Base-by-base conservation (phyloP, 53 echinoderm and acorn worm species). In the Holothuria scabra region DNA sequence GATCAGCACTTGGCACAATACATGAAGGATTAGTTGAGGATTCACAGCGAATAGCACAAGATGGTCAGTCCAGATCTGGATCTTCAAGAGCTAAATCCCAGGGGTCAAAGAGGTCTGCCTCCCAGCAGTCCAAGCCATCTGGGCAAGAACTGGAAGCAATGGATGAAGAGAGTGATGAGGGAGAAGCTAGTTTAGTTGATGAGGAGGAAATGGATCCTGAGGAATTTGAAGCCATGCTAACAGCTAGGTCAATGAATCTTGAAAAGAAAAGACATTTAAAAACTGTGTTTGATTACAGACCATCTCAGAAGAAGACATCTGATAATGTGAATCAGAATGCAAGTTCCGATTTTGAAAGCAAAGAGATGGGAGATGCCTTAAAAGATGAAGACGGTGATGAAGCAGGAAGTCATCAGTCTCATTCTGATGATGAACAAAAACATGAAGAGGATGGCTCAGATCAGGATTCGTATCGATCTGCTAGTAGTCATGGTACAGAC, bases 291-390 rank as follows among this genome's bases (percentile, higher is more conserved):
- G 93, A 93, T 68, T 96, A 96, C 84, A 83, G 93, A 2, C 63
- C 78, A 31, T 29, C 81, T 31, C 13, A 41, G 18, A 79, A 52
- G 64, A 20, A 74, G 13, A 34, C 24, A 49, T 32, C 85, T 38
- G 76, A 44, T 23, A 95, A 95, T 28, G 59, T 69, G 22, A 95
- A 90, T 86, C 86, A 95, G 81, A 92, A 95, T 81, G 95, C 90
- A 8, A 57, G 76, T 67, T 63, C 83, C 6, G 84, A 84, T 28
- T 59, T 70, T 13, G 60, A 49, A 28, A 63, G 80, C 31, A 60
- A 74, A 62, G 52, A 52, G 52, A 14, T 16, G 18, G 52, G 52
- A 16, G 64, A 62, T 18, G 72, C 18, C 34, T 32, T 35, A 14
- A 20, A 7, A 41, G 69, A 41, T 20, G 38, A 41, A 5, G 52